A percentile compares a stretch with the other conserved stretches of the same genome.
phyloP scores from a whole-genome alignment of 1,140 invertebrate genomes.

The Penaeus vannamei region DNA sequence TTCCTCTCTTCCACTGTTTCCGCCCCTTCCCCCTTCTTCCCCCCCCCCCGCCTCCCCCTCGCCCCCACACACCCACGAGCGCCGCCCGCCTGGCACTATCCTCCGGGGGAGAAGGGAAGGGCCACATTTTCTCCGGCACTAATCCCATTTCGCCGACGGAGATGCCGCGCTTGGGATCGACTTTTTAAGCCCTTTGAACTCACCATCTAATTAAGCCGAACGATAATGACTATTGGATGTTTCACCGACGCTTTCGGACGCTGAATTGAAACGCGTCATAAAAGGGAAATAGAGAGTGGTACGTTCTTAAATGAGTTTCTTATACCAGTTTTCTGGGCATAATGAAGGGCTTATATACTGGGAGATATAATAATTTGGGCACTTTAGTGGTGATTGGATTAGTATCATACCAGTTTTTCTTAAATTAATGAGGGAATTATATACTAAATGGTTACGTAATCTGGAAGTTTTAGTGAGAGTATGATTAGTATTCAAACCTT shows the following conservation, averaged over 20 bases:
- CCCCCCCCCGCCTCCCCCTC: not conserved
- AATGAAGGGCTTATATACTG: conserved; percentile 39
- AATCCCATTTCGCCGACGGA: conserved; percentile 64
- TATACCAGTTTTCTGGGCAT: conserved; percentile 44
- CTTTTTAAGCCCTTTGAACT: conserved; percentile 65
- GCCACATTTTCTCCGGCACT: conserved; percentile 61
- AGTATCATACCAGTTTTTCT: conserved; percentile 45
- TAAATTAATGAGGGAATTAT: conserved; percentile 47
- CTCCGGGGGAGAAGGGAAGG: conserved; percentile 37
- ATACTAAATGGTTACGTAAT: conserved; percentile 44
- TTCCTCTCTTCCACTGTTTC: no score
- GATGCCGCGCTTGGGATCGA: conserved; percentile 62
- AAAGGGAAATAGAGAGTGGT: conserved; percentile 61
- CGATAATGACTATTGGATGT: conserved; percentile 65
- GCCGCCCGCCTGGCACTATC: conserved; percentile 10
- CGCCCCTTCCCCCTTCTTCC: no score
- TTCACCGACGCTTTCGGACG: conserved; percentile 60
- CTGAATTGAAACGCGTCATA: conserved; percentile 65
- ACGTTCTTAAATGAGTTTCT: conserved; percentile 63
- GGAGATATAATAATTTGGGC: conserved; percentile 51
- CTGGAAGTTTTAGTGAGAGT: conserved; percentile 46
- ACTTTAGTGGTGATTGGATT: conserved; percentile 59
- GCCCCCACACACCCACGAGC: not conserved
- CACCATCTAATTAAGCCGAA: conserved; percentile 63
- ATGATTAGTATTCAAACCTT: conserved; percentile 58